phyloP scores from a whole-genome alignment of 2,888 invertebrate genomes.

The Kryphioiulus occultus region DNA sequence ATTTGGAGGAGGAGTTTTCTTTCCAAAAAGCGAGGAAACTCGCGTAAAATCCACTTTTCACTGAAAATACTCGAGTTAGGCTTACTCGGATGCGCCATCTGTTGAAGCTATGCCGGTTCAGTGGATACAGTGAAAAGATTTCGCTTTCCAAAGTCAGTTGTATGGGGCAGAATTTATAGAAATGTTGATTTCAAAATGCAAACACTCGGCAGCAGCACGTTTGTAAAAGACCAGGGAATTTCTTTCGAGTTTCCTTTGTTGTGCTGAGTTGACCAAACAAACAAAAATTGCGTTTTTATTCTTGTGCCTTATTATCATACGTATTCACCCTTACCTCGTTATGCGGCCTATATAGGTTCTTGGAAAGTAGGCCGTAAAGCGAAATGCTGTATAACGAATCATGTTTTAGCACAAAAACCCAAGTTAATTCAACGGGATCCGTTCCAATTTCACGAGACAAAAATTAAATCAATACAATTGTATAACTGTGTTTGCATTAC shows the following conservation, averaged over 20 bases:
- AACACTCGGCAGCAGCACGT: neutral
- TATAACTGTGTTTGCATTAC: too few species aligned
- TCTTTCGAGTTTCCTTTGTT: constrained; percentile 9
- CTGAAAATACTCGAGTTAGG: neutral
- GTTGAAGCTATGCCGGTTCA: constrained; percentile 7
- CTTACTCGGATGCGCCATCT: constrained; percentile 20
- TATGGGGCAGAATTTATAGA: neutral
- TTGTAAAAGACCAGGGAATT: neutral
- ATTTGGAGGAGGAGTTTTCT: neutral
- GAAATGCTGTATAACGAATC: too few species aligned
- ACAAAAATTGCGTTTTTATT: constrained; percentile 5
- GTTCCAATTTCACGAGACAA: too few species aligned
- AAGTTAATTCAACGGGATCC: too few species aligned
- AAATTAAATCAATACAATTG: too few species aligned
- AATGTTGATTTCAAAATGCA: constrained; percentile 36
- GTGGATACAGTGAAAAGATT: constrained; percentile 37
- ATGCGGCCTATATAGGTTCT: too few species aligned
- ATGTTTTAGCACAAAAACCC: too few species aligned
- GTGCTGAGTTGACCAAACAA: neutral
- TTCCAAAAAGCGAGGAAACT: neutral
- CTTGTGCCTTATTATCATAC: neutral
- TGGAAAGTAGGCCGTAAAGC: too few species aligned
- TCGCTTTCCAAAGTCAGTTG: constrained; percentile 1
- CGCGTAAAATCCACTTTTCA: constrained; percentile 15
- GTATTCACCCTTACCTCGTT: too few species aligned